phyloP scores from a whole-genome alignment of 2,888 invertebrate species.

The Smittia sp. region DNA sequence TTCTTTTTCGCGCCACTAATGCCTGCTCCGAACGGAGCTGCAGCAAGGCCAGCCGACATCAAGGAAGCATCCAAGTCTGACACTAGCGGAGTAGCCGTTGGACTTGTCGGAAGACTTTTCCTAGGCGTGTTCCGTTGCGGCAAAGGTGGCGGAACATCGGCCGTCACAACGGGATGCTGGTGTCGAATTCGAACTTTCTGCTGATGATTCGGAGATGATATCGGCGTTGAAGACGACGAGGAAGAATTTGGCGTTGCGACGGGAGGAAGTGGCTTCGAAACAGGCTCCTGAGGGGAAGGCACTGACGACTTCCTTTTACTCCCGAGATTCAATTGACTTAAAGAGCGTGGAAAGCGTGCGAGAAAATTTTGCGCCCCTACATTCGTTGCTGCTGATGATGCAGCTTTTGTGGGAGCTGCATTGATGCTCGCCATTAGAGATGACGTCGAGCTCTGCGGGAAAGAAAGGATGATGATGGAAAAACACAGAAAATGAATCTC shows the following conservation, averaged over 20 bases:
- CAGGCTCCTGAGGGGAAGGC: slow-evolving; percentile 47
- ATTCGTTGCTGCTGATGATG: not conserved
- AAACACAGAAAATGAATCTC: slow-evolving; percentile 5
- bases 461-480: not conserved
- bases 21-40: not conserved
- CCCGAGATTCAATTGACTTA: slow-evolving; percentile 53
- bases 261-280: slow-evolving; percentile 45
- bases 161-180: slow-evolving; percentile 42
- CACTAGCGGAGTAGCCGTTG: slow-evolving; percentile 46
- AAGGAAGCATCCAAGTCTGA: slow-evolving; percentile 52
- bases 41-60: not conserved
- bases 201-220: slow-evolving; percentile 46
- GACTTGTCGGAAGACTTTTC: slow-evolving; percentile 47
- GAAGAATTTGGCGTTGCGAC: slow-evolving; percentile 56
- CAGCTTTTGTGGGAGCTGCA: slow-evolving; percentile 44
- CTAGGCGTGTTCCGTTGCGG: slow-evolving; percentile 57
- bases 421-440: slow-evolving; percentile 43
- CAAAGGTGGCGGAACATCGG: slow-evolving; percentile 55
- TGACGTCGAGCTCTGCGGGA: slow-evolving; percentile 17
- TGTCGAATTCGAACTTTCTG: slow-evolving; percentile 47
- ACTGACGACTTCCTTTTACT: slow-evolving; percentile 51
- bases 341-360: slow-evolving; percentile 53
- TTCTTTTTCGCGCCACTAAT: slow-evolving; percentile 45
- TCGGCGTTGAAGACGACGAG: slow-evolving; percentile 44
- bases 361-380: slow-evolving; percentile 52